These are phyloP conservation scores for Stylophora pistillata DNA, from an alignment of 64 coral and sea anemone species.

Conservation along the genomic window DNA sequence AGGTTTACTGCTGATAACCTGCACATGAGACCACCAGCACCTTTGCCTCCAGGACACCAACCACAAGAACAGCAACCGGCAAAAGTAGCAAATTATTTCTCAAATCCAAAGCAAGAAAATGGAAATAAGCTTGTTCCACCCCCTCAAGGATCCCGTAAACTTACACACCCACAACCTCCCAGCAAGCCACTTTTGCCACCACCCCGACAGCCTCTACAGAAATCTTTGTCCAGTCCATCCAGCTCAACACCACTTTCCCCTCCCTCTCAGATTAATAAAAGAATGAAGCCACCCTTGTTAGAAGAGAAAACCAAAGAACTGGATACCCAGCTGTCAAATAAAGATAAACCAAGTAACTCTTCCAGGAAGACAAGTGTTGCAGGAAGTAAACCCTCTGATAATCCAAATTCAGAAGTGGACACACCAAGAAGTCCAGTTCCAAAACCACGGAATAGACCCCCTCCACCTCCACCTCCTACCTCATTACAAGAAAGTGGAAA, in stretches of 20 bases:
- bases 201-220: neutral
- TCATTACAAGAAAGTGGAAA: slow-evolving; percentile 9
- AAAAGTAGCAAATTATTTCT: neutral
- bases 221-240: neutral
- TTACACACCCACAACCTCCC: neutral
- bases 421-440: slow-evolving; percentile 62
- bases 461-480: slow-evolving; percentile 66
- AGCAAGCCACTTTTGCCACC: neutral
- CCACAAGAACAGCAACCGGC: slow-evolving; percentile 17
- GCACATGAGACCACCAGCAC: slow-evolving; percentile 30
- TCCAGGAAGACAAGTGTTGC: slow-evolving; percentile 20
- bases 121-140: neutral
- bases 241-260: neutral
- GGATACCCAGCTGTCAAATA: neutral
- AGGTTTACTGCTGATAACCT: neutral
- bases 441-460: slow-evolving; percentile 81
- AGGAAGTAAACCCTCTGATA: slow-evolving; percentile 37
- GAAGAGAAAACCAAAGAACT: neutral
- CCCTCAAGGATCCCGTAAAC: slow-evolving; percentile 6
- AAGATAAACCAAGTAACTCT: slow-evolving; percentile 36
- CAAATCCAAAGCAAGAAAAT: slow-evolving; percentile 12
- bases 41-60: neutral
- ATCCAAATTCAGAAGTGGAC: slow-evolving; percentile 4
- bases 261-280: neutral
- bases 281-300: neutral